phyloP scores from a whole-genome alignment of 2,888 invertebrate genomes.

The Acronicta aceris region DNA sequence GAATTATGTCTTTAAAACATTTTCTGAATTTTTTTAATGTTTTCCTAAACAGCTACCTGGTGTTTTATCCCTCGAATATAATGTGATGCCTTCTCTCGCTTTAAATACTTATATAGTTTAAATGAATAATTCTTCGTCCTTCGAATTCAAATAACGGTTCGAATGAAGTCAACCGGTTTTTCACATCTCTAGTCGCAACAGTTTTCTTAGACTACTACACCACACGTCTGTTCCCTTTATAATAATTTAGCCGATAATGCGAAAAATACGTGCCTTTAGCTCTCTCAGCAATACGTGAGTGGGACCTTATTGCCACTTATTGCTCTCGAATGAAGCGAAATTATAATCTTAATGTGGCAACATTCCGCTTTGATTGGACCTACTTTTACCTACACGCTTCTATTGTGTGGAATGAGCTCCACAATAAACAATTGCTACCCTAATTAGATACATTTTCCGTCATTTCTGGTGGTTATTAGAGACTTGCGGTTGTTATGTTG shows the following conservation, averaged over 20 bases:
- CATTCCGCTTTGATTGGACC: conserved; percentile 67
- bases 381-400: conserved; percentile 58
- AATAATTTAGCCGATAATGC: conserved; percentile 87
- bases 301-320: conserved; percentile 81
- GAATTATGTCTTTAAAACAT: background rate
- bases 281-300: conserved; percentile 79
- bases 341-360: conserved; percentile 75
- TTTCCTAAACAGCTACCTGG: background rate
- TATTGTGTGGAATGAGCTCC: conserved; percentile 54
- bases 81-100: no score
- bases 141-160: background rate
- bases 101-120: no score
- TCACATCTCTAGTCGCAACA: conserved; percentile 45
- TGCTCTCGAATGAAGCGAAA: conserved; percentile 80
- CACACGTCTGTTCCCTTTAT: conserved; percentile 84
- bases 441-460: conserved; percentile 57
- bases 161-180: background rate
- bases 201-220: conserved; percentile 73
- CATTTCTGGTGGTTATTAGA: conserved; percentile 47
- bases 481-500: conserved; percentile 23
- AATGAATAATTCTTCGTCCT: no score
- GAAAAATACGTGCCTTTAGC: conserved; percentile 86
- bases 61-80: background rate
- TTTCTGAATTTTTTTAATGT: background rate
- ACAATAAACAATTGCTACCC: conserved; percentile 55